Percentiles rank a stretch among this genome's conserved stretches.
phyloP scores from a whole-genome alignment of 2,113 vertebrate genomes.

The Propithecus coquereli region DNA sequence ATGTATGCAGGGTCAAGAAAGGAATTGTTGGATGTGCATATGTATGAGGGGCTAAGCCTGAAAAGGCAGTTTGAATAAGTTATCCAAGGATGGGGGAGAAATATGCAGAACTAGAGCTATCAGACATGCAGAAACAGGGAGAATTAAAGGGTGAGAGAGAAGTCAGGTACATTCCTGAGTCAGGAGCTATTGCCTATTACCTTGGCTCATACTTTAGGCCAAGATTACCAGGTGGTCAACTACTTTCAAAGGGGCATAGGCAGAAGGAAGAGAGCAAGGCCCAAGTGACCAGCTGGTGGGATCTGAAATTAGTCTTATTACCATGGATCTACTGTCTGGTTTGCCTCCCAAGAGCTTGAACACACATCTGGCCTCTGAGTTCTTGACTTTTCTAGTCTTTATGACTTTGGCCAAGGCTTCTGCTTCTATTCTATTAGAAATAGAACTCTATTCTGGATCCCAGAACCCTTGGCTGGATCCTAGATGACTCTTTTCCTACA shows the following conservation, averaged over 20 bases:
- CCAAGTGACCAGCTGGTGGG: constrained; percentile 54
- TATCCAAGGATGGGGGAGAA: not conserved
- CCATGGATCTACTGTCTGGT: not conserved
- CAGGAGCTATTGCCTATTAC: not conserved
- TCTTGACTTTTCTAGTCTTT: constrained; percentile 18
- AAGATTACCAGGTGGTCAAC: constrained; percentile 51
- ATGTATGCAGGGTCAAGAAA: not conserved
- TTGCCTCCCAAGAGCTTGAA: not conserved
- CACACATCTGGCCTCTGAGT: constrained; percentile 30
- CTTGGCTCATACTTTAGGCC: constrained; percentile 27
- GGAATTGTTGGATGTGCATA: not conserved
- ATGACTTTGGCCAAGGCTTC: not conserved
- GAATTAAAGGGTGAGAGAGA: not conserved
- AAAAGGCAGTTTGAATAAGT: not conserved
- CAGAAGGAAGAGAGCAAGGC: constrained; percentile 7
- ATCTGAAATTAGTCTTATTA: constrained; percentile 47
- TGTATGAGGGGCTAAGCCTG: not conserved
- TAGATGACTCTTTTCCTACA: not conserved
- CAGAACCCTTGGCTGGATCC: not conserved
- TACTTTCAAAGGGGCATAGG: constrained; percentile 4
- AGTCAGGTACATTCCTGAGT: not conserved
- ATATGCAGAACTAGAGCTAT: not conserved
- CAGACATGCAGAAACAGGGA: not conserved
- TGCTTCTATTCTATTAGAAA: constrained; percentile 15
- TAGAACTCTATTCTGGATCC: not conserved